Conservation (phyloP, 2,113 vertebrate species). For the Halcyon malimbica region DNA sequence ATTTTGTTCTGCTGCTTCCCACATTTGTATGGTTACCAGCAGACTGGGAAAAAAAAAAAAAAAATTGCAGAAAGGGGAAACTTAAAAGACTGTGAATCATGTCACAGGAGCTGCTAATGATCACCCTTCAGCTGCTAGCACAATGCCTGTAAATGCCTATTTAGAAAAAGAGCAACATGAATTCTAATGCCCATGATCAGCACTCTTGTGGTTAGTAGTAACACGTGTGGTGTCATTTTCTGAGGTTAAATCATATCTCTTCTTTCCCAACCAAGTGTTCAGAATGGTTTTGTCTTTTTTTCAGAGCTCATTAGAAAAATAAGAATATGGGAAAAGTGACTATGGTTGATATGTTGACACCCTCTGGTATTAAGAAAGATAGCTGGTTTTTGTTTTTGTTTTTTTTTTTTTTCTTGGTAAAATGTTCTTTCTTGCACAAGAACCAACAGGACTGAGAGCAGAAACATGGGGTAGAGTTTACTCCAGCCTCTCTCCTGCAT, state of each 20-base stretch:
- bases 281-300: conserved; percentile 14
- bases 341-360: neutral
- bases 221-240: neutral
- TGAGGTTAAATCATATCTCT: conserved; percentile 47
- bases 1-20: neutral
- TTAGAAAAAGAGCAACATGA: conserved; percentile 74
- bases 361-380: neutral
- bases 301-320: neutral
- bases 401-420: neutral
- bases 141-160: conserved; percentile 74
- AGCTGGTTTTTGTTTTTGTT: neutral
- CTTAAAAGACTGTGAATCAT: conserved; percentile 63
- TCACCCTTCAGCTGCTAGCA: conserved; percentile 72
- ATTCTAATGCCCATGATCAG: conserved; percentile 56
- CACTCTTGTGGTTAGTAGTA: conserved; percentile 61
- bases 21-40: conserved; percentile 50
- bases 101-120: conserved; percentile 70
- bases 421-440: neutral
- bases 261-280: neutral
- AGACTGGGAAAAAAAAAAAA: neutral
- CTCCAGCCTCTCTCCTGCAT: neutral
- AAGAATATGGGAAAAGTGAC: neutral
- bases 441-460: neutral
- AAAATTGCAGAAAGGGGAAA: conserved; percentile 27
- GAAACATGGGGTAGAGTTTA: neutral